Base-by-base conservation (phyloP, 1,140 invertebrate genomes). In the Parasteatoda tepidariorum region DNA sequence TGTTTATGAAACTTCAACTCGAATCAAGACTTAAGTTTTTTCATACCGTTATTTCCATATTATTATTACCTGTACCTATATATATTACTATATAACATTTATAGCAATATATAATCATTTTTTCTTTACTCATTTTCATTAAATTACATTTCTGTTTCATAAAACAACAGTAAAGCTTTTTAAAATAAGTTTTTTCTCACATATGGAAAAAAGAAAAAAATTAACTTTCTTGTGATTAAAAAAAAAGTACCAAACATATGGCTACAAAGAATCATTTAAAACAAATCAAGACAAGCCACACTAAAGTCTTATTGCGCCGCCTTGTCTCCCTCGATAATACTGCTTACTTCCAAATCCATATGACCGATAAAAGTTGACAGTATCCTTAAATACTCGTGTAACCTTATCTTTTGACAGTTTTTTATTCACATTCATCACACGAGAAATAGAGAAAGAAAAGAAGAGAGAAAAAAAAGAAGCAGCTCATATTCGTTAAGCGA, bases 301-400 rank as follows among this genome's bases (percentile, higher is more conserved):
- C 38, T 41, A 5, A 13, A 9, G 38, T 48, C 38, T 18, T 18
- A 48, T 48, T 18, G 38, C 38, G 38, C 18, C 38, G 18, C 9
- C 9, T 48, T 48, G 38, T 48, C 38, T 48, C 38, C 38, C 18
- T 18, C 38, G 9, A 48, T 48, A 48, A 48, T 9, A 13, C 18
- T 48, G 9, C 38, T 48, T 48, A 48, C 9, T 48, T 48, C 18
- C 38, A 48, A 18, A 48, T 11, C 61, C 61, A 48, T 31, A 66
- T 66, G 61, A 28, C 62, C 28, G 74, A 78, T 78, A 78, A 78
- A 64, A 33, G 31, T 66, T 78, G 74, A 64, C 74, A 78, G 57
- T 75, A 75, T 73, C 59, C 55, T 59, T 75, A 75, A 61, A 75
- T 75, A 75, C 73, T 38, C 30, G 15, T 41, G 55, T 73, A 34